These are phyloP conservation scores for Muscicapa adusta DNA, from an alignment of 2,113 vertebrate genomes.

Conservation along the genomic window DNA sequence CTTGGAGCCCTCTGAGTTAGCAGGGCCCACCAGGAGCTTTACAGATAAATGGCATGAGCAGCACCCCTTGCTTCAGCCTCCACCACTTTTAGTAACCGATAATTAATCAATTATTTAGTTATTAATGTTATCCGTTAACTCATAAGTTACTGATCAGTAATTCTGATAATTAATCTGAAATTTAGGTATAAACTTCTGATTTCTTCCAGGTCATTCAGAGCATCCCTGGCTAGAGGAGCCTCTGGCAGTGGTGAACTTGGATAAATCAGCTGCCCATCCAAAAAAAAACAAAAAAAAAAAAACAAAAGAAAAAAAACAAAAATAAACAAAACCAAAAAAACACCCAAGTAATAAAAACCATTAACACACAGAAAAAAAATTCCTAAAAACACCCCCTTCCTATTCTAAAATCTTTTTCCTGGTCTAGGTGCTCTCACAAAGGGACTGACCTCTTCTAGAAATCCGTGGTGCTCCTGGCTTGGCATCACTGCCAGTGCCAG, in stretches of 20 bases:
- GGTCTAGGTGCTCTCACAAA: not conserved
- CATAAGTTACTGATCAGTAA: not conserved
- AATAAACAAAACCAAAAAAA: no score
- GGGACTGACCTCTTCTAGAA: not conserved
- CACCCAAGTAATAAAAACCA: not conserved
- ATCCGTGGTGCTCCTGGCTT: not conserved
- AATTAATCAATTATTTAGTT: not conserved
- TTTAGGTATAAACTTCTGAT: not conserved
- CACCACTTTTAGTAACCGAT: not conserved
- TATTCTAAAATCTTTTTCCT: not conserved
- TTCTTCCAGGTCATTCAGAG: not conserved
- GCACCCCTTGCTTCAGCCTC: not conserved
- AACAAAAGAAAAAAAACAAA: accelerated
- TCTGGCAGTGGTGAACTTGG: not conserved
- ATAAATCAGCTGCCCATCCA: not conserved
- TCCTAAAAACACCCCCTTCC: accelerated
- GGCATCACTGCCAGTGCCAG: not conserved
- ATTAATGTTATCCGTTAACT: not conserved
- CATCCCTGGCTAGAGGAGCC: not conserved
- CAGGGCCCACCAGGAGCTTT: not conserved
- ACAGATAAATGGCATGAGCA: not conserved
- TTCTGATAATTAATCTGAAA: not conserved
- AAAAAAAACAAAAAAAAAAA: not conserved
- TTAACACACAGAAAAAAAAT: not conserved
- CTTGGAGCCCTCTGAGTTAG: not conserved